These are phyloP conservation scores for Dendrolimus kikuchii DNA, from an alignment of 1,140 invertebrate species.

Conservation along the genomic window DNA sequence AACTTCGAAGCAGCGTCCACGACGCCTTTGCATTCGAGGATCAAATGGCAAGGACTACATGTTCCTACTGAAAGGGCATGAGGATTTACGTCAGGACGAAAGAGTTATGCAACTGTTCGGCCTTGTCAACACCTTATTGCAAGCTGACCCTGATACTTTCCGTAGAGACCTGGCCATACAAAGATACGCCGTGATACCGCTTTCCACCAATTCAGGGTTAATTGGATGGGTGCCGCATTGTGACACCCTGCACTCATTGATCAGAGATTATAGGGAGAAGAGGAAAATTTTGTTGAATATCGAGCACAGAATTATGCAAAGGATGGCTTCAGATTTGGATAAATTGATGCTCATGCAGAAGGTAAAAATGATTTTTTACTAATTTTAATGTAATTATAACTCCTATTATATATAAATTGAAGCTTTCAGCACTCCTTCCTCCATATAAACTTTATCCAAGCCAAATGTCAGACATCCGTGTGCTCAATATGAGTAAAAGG, in stretches of 20 bases:
- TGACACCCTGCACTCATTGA: slow-evolving; percentile 90
- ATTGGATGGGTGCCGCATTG: slow-evolving; percentile 96
- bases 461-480: no score
- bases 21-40: slow-evolving; percentile 93
- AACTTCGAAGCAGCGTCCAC: slow-evolving; percentile 89
- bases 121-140: slow-evolving; percentile 85
- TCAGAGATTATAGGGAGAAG: slow-evolving; percentile 98
- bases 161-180: slow-evolving; percentile 79
- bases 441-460: no score
- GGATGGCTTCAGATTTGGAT: slow-evolving; percentile 98
- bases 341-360: slow-evolving; percentile 98
- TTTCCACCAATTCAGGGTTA: slow-evolving; percentile 98
- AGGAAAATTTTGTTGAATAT: slow-evolving; percentile 98
- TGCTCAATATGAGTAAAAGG: no score
- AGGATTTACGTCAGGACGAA: slow-evolving; percentile 90
- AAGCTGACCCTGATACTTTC: slow-evolving; percentile 83
- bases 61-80: slow-evolving; percentile 98
- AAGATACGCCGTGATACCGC: slow-evolving; percentile 93
- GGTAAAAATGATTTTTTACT: slow-evolving; percentile 21
- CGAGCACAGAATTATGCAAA: slow-evolving; percentile 97
- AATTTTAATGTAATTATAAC: no score
- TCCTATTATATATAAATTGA: background rate
- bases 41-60: slow-evolving; percentile 98
- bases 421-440: no score
- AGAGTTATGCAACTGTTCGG: slow-evolving; percentile 92